Percentiles rank a stretch among this genome's conserved stretches.
These are phyloP conservation scores for Cheirogaleus medius DNA, from an alignment of 2,113 vertebrate genomes.

Conservation along the genomic window DNA sequence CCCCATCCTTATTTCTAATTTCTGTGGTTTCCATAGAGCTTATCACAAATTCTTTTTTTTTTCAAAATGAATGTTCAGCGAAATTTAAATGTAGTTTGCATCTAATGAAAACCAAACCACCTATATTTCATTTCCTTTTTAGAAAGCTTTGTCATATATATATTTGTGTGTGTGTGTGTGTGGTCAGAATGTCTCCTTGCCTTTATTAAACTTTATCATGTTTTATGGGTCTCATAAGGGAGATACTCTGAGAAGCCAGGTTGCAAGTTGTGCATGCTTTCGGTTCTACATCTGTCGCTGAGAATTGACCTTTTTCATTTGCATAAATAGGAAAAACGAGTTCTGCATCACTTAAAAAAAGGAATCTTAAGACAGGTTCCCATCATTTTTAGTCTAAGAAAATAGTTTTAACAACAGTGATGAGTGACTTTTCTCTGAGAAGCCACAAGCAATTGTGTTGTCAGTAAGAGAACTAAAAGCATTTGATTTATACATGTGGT, in stretches of 20 bases:
- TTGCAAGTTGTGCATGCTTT: not conserved
- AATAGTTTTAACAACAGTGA: constrained; percentile 40
- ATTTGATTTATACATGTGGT: constrained; percentile 67
- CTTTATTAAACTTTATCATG: not conserved
- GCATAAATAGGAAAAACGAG: not conserved
- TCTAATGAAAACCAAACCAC: not conserved
- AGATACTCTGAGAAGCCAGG: not conserved
- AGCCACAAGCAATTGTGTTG: constrained; percentile 49
- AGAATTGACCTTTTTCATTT: constrained; percentile 33
- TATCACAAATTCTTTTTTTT: not conserved
- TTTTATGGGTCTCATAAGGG: not conserved
- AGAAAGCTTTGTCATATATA: not conserved
- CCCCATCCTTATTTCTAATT: not conserved
- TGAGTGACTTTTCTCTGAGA: constrained; percentile 49
- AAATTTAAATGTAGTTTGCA: not conserved
- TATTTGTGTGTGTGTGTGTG: too few relatives aligned
- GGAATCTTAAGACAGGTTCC: not conserved
- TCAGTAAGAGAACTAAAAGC: constrained; percentile 48
- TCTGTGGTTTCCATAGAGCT: not conserved
- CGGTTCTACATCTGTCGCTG: not conserved
- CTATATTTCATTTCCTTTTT: not conserved
- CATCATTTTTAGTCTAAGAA: constrained; percentile 5
- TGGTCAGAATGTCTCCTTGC: not conserved
- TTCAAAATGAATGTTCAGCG: not conserved
- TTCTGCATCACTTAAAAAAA: not conserved